Conservation (phyloP, 2,888 invertebrate species). For the Biston betularia region DNA sequence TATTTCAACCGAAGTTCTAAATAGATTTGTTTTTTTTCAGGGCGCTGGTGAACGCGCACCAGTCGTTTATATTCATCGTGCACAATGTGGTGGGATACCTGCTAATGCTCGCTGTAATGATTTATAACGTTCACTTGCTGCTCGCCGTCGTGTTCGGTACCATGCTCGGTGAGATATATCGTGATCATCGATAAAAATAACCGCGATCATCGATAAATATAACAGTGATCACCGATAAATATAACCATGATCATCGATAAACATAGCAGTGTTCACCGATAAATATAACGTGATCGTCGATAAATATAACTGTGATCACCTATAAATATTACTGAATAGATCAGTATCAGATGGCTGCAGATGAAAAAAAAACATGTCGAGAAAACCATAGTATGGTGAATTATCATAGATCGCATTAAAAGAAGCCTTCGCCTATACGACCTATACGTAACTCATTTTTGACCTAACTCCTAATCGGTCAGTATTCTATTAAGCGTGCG, state of each 20-base stretch:
- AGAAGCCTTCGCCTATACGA: no score
- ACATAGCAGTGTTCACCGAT: no score
- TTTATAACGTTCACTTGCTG: conserved; percentile 89
- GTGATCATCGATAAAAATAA: not conserved
- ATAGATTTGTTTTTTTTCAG: conserved; percentile 50
- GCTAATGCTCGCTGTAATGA: conserved; percentile 91
- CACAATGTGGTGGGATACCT: conserved; percentile 89
- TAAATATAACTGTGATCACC: not conserved
- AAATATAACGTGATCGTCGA: no score
- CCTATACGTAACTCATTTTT: no score
- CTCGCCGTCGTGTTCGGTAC: conserved; percentile 88
- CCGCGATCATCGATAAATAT: not conserved
- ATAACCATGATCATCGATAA: no score
- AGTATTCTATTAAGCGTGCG: no score
- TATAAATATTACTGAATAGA: not conserved
- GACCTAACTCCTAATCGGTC: no score
- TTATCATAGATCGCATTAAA: no score
- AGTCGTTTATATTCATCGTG: conserved; percentile 79
- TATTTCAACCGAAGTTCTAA: not conserved
- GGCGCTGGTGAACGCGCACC: conserved; percentile 70
- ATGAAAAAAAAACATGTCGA: no score
- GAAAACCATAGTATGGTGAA: no score
- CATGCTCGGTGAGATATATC: conserved; percentile 77
- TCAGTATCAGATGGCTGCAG: no score
- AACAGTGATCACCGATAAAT: not conserved